Base-by-base conservation (phyloP, 2,888 invertebrate genomes). In the Lithosia quadra region DNA sequence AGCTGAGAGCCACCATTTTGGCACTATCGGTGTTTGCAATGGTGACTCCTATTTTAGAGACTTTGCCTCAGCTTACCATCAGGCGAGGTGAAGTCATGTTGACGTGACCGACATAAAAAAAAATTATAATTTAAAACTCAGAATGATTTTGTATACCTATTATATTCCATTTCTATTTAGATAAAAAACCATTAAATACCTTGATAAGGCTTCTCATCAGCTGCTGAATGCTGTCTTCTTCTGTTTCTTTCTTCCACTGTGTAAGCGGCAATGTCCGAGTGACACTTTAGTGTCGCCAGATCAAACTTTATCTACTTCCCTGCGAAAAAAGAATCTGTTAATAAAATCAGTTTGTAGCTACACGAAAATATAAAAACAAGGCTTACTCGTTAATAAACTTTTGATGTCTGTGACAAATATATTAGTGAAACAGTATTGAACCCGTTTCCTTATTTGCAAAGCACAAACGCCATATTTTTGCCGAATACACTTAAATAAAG, bases 401-500 rank as follows among this genome's bases (percentile, higher is more conserved):
- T 43, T 49, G 18, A n/a, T n/a, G 36, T 33, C 28, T 21, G 8
- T 11, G 43, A 61, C 36, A 58, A 58, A 22, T 63, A 63, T 57
- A 58, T 63, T 59, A 63, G 10, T 24, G n/a, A 28, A 57, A 62
- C 33, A 56, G 64, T 43, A 57, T 39, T 21, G n/a, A 64, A 55
- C 24, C 18, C 18, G 49, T 36, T 59, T 24, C 3, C n/a, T 28
- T 39, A 59, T 53, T 68, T 59, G 49, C 21, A 49, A 34, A 22
- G 24, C 53, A 24, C 36, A 13, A 60, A 9, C 34, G 36, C 71
- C 70, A 75, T 80, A 79, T 72, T 75, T 77, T 49, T 63, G 70
- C 71, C 58, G 67, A 75, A 73, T 72, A 63, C 68, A 53, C 64
- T 67, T 58, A 76, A 63, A 71, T 73, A 67, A 78, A 79, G 66